Base-by-base conservation (phyloP, 2,113 vertebrate species). In the Nothocercus julius region DNA sequence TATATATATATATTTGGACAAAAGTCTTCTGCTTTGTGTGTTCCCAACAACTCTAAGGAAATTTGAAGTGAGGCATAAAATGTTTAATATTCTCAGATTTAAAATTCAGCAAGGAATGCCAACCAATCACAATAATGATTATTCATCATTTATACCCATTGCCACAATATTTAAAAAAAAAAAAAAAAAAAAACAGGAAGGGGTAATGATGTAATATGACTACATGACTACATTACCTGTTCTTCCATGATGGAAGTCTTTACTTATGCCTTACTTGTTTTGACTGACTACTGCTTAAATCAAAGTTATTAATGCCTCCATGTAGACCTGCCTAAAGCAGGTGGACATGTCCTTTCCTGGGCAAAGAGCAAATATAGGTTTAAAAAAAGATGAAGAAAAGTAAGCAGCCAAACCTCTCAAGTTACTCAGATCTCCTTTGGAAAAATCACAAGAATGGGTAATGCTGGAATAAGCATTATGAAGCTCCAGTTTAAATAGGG, bases 381-480 rank as follows among this genome's bases (percentile, higher is more conserved):
- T 63, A 51, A 7, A 59, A 19, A 90, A 54, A 49, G 8, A 61
- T 18, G 47, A 85, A 66, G 6, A 25, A 85, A 84, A 89, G 40
- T 8, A 53, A 40, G 27, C 1, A 38, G 47, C 5, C 24, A 42
- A 59, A 69, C 32, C 3, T 67, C 85, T 78, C 1, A 4, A 22
- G 4, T 76, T 88, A 11, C 17, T 91, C 56, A 74, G 30, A 63
- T 44, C 72, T 62, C 34, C 49, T 74, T 67, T 70, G 54, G 40
- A 58, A 87, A 94, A 95, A 74, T 54, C 69, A 67, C 24, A 87
- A 63, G 45, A 87, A 76, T 85, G 17, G 1, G 49, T 83, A 78
- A 78, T 80, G 10, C 67, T 70, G 45, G 45, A 70, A 49, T 24
- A n/a, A 70, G 47, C 22, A 34, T n/a, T 70, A 24, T 21, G 21